A percentile compares a stretch with the other conserved stretches of the same genome.
These are phyloP conservation scores for Sycophaga agraensis DNA, from an alignment of 1,140 invertebrate species.

Conservation along the genomic window DNA sequence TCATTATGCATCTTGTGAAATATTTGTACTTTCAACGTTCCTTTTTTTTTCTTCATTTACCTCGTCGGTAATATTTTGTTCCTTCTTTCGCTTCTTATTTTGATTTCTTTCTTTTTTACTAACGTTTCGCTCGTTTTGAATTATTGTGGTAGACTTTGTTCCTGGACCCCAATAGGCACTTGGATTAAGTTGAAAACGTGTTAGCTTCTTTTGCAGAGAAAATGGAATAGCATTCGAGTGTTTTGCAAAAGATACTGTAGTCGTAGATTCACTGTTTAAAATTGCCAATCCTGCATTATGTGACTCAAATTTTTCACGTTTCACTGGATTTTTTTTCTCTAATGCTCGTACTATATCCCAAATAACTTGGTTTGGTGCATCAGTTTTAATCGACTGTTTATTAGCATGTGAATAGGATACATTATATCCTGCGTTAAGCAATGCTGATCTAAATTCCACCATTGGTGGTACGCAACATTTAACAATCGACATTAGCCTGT, in stretches of 20 bases:
- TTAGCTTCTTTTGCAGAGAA: slow-evolving; percentile 71
- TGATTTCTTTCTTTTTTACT: slow-evolving; percentile 37
- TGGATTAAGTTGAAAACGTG: slow-evolving; percentile 87
- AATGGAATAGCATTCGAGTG: slow-evolving; percentile 77
- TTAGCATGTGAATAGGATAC: slow-evolving; percentile 91
- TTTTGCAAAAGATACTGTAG: slow-evolving; percentile 62
- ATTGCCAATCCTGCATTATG: slow-evolving; percentile 63
- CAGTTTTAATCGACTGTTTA: slow-evolving; percentile 88
- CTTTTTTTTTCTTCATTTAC: slow-evolving; percentile 1
- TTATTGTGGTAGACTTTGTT: slow-evolving; percentile 69
- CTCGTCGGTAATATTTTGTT: not conserved
- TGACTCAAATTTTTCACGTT: slow-evolving; percentile 56
- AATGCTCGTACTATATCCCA: slow-evolving; percentile 93
- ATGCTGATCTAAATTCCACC: slow-evolving; percentile 75
- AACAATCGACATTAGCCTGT: slow-evolving; percentile 58
- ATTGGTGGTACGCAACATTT: slow-evolving; percentile 46
- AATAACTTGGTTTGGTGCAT: slow-evolving; percentile 81
- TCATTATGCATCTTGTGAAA: too few relatives aligned
- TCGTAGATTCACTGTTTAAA: slow-evolving; percentile 56
- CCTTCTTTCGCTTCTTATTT: slow-evolving; percentile 33
- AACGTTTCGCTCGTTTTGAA: slow-evolving; percentile 38
- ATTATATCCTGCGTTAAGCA: slow-evolving; percentile 89
- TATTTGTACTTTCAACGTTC: not conserved
- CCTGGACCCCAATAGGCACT: slow-evolving; percentile 87
- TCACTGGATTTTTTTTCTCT: slow-evolving; percentile 62